Base-by-base conservation (phyloP, 2,888 invertebrate species). In the Volucella inflata region DNA sequence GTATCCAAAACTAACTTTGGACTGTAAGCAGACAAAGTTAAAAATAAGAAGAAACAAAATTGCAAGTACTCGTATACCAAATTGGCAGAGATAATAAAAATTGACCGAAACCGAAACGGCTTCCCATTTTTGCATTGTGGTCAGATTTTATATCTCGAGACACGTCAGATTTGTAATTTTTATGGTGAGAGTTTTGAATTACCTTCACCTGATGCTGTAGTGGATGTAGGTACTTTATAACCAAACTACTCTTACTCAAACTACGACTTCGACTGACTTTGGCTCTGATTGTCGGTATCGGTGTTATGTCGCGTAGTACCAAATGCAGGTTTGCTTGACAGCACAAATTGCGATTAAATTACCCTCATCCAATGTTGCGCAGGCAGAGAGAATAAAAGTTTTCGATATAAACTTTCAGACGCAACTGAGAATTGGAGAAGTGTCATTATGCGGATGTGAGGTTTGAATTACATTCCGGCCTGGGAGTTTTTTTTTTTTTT, bases 131-230 rank as follows among this genome's bases (percentile, higher is more conserved):
- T 40, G 17, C 76, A 74, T 64, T 81, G 84, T 67, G 79, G 79
- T 71, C 70, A 84, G 74, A 79, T 70, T 75, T 68, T 48, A 46
- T 57, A 16, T 59, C 57, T 51, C 55, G 46, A 2, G 17, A 2
- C 9, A 40, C 3, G 36, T 64, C 46, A 64, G 50, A 42, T 65
- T 36, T 59, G 53, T 64, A 64, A 65, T 70, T 51, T 30, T 30
- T 76, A 68, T 50, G 75, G 84, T 76, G 79, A 84, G 84, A 79
- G 84, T 84, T 71, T 84, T 84, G 84, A 79, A 76, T 84, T 84
- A 84, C 84, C 75, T 79, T 71, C 55, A 79, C 79, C 65, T 76
- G 71, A 71, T 75, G 74, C 59, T 42, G 60, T 21, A 38, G 42
- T 42, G 44, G 44, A 30, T 4, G 72, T 16, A 21, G 68, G 30